Percentiles rank a stretch among this genome's conserved stretches.
phyloP scores from a whole-genome alignment of 2,888 invertebrate species.

The Cremastinae sp. region DNA sequence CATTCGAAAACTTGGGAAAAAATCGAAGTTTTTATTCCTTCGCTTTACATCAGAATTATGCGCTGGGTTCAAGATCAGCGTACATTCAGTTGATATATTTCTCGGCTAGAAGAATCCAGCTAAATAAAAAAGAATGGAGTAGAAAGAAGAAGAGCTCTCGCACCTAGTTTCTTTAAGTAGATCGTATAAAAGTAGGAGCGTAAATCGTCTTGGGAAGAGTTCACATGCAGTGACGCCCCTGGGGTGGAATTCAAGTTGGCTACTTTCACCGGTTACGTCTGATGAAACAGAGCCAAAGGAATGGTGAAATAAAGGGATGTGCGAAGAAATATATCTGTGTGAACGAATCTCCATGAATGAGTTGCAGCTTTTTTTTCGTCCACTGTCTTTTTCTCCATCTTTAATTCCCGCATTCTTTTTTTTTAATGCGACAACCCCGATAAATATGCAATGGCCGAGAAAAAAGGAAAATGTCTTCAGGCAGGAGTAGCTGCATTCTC shows the following conservation, averaged over 20 bases:
- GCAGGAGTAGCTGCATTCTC: conserved; percentile 46
- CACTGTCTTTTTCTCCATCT: conserved; percentile 38
- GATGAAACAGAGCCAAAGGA: conserved; percentile 32
- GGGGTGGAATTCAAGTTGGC: conserved; percentile 64
- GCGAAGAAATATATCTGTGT: conserved; percentile 57
- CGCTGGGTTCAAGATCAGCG: too few relatives aligned
- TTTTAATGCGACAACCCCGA: conserved; percentile 66
- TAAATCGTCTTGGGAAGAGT: conserved; percentile 33
- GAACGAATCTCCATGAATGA: conserved; percentile 56
- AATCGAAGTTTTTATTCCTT: too few relatives aligned
- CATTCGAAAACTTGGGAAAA: too few relatives aligned
- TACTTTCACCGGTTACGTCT: conserved; percentile 33
- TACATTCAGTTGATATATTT: too few relatives aligned
- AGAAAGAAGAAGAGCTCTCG: conserved; percentile 16
- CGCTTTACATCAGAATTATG: too few relatives aligned
- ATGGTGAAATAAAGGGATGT: conserved; percentile 13
- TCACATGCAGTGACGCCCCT: conserved; percentile 62
- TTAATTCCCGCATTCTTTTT: conserved; percentile 34
- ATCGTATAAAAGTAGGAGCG: conserved; percentile 29
- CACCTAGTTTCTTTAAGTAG: conserved; percentile 16
- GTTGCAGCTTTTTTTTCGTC: conserved; percentile 25
- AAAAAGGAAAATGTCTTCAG: conserved; percentile 63
- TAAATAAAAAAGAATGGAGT: too few relatives aligned
- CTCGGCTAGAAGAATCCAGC: too few relatives aligned
- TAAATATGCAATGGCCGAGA: conserved; percentile 75